Base-by-base conservation (phyloP, 2,888 invertebrate species). In the Crioceris asparagi region DNA sequence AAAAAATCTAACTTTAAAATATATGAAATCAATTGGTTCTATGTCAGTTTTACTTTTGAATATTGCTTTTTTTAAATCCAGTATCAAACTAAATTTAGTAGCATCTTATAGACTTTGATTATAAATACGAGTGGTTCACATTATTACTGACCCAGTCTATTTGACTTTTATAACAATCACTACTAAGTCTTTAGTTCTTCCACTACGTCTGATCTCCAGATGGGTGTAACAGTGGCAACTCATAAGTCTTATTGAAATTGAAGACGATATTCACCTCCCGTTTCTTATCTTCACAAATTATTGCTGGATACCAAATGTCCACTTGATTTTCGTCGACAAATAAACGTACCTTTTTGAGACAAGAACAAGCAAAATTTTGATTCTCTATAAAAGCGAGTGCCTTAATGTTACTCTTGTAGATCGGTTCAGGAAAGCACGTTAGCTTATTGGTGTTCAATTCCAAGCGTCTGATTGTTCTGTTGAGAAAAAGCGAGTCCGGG, bases 381-480 rank as follows among this genome's bases (percentile, higher is more conserved):
- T 59, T 59, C 8, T 52, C 53, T 33, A 52, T 41, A 30, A 59
- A 52, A 35, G 49, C 48, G 26, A 59, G 41, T 12, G 47, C 51
- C 7, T 46, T 34, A 3, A 57, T 40, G 4, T 42, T 36, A 12
- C 19, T 33, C 1, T 43, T 27, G 32, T 51, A 51, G 14, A 57
- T 35, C 4, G 19, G 39, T 4, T 56, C 54, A 1, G 52, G 51
- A 31, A 59, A 52, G 42, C 58, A 59, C n/a, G 38, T 29, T 11
- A 59, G 42, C 14, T 43, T 33, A 35, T 59, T 59, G 21, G 50
- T 51, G 39, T 55, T 56, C 3, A 58, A 41, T 35, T 53, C 44
- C 18, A 59, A 38, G n/a, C 36, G 44, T 12, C 45, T 41, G 6
- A 59, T 49, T 12, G 50, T 51, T 29, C 48, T 44, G 25, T 55